Percentiles rank a stretch among this genome's conserved stretches.
phyloP scores from a whole-genome alignment of 2,888 invertebrate species.

The Netelia inedita region DNA sequence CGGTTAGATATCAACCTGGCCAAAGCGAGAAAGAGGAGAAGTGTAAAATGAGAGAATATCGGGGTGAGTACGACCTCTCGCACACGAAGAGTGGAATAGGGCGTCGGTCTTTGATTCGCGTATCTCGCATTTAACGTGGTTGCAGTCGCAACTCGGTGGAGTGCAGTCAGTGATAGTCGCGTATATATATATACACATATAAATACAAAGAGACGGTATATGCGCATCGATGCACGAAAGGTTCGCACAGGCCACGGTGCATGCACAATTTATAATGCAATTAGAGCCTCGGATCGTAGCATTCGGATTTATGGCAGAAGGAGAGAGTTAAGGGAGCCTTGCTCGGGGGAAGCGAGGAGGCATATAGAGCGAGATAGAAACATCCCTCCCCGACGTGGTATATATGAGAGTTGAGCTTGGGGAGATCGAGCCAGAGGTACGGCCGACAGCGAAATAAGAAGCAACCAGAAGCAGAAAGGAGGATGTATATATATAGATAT shows the following conservation, averaged over 20 bases:
- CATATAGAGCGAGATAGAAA: slow-evolving; percentile 65
- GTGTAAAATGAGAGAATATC: slow-evolving; percentile 16
- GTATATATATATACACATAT: slow-evolving; percentile 7
- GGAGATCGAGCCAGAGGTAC: slow-evolving; percentile 71
- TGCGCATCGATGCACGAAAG: slow-evolving; percentile 66
- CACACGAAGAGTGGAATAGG: slow-evolving; percentile 48
- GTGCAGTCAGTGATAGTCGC: slow-evolving; percentile 30
- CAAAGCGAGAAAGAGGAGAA: slow-evolving; percentile 1
- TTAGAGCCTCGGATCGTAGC: slow-evolving; percentile 84
- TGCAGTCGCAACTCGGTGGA: slow-evolving; percentile 53
- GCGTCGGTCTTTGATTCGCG: slow-evolving; percentile 64
- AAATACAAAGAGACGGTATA: slow-evolving; percentile 42
- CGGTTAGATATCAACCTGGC: slow-evolving; percentile 18
- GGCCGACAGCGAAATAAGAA: slow-evolving; percentile 63
- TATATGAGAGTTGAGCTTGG: slow-evolving; percentile 67
- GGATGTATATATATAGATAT: slow-evolving; percentile 27
- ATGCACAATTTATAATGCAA: slow-evolving; percentile 85
- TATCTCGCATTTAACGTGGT: slow-evolving; percentile 56
- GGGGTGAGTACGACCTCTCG: slow-evolving; percentile 29
- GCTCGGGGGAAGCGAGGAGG: slow-evolving; percentile 64
- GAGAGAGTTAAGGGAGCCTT: slow-evolving; percentile 71
- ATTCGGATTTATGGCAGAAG: slow-evolving; percentile 84
- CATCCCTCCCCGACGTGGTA: slow-evolving; percentile 36
- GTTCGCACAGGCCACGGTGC: slow-evolving; percentile 79
- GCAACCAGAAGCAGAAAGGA: slow-evolving; percentile 54